Conservation (phyloP, 2,113 vertebrate genomes). For the Nibea albiflora region DNA sequence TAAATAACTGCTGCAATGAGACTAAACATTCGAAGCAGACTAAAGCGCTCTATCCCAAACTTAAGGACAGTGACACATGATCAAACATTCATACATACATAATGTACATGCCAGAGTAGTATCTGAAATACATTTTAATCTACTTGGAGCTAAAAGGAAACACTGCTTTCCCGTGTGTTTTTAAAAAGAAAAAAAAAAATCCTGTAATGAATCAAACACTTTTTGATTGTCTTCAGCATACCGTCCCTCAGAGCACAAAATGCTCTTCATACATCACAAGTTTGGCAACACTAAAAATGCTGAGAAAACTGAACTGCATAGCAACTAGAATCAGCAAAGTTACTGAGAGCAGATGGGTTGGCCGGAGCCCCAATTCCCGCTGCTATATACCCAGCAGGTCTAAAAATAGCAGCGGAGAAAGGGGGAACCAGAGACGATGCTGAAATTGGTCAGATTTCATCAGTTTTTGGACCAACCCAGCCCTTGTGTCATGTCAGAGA, state of each 20-base stretch:
- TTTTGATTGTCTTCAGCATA: conserved; percentile 46
- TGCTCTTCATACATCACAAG: conserved; percentile 64
- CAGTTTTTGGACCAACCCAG: conserved; percentile 31
- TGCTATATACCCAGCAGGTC: conserved; percentile 63
- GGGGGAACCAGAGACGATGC: conserved; percentile 46
- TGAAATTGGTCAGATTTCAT: conserved; percentile 58
- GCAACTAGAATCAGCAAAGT: conserved; percentile 69
- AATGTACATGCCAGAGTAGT: conserved; percentile 49
- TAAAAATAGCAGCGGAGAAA: conserved; percentile 76
- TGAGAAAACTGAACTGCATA: conserved; percentile 59
- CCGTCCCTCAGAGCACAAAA: conserved; percentile 46
- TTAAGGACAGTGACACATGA: conserved; percentile 31
- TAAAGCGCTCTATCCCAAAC: conserved; percentile 29
- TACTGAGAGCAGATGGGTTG: conserved; percentile 75
- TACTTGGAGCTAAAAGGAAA: conserved; percentile 28
- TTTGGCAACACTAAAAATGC: conserved; percentile 55
- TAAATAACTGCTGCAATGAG: conserved; percentile 63
- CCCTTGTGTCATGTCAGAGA: conserved; percentile 45
- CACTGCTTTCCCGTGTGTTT: conserved; percentile 15
- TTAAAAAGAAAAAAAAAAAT: neutral
- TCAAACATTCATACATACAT: conserved; percentile 53
- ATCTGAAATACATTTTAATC: conserved; percentile 38
- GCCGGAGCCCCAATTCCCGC: conserved; percentile 60
- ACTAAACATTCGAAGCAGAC: conserved; percentile 53
- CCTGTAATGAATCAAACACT: conserved; percentile 2